Evolutionary conservation across 2,888 invertebrate species (phyloP).

Genomic region (Chloroclysta siterata): DNA sequence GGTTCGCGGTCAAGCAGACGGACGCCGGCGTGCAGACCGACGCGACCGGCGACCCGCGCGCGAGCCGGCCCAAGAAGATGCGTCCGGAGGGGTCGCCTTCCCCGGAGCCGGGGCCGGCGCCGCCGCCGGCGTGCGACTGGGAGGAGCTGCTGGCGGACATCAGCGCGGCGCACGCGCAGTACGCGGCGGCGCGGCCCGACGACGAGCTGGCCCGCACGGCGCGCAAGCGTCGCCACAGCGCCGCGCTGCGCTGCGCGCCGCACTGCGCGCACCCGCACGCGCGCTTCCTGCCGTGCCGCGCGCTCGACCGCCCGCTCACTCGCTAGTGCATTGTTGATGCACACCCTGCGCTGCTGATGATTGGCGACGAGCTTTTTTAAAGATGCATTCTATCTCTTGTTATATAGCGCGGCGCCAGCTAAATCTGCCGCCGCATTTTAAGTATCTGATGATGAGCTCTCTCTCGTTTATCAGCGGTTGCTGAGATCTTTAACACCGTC

Average conservation of each 20-base stretch:
- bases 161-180: slow-evolving; percentile 81
- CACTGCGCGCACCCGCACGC: slow-evolving; percentile 73
- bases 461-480: neutral
- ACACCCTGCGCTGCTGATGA: neutral
- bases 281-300: slow-evolving; percentile 82
- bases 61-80: slow-evolving; percentile 72
- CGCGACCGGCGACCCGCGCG: slow-evolving; percentile 68
- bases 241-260: slow-evolving; percentile 65
- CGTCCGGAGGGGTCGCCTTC: slow-evolving; percentile 62
- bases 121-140: slow-evolving; percentile 84
- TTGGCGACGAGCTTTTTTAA: neutral
- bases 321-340: slow-evolving; percentile 54
- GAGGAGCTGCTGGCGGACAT: slow-evolving; percentile 86
- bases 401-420: neutral
- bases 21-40: slow-evolving; percentile 72
- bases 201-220: slow-evolving; percentile 39
- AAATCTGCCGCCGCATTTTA: neutral
- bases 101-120: slow-evolving; percentile 38
- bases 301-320: slow-evolving; percentile 76
- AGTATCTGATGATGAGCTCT: neutral
- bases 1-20: slow-evolving; percentile 85
- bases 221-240: slow-evolving; percentile 85
- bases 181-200: slow-evolving; percentile 61
- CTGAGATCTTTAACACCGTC: slow-evolving; percentile 8
- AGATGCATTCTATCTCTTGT: neutral